Percentiles rank a stretch among this genome's conserved stretches.
phyloP scores from a whole-genome alignment of 2,797 vertebrate genomes.

The Rhincodon typus region DNA sequence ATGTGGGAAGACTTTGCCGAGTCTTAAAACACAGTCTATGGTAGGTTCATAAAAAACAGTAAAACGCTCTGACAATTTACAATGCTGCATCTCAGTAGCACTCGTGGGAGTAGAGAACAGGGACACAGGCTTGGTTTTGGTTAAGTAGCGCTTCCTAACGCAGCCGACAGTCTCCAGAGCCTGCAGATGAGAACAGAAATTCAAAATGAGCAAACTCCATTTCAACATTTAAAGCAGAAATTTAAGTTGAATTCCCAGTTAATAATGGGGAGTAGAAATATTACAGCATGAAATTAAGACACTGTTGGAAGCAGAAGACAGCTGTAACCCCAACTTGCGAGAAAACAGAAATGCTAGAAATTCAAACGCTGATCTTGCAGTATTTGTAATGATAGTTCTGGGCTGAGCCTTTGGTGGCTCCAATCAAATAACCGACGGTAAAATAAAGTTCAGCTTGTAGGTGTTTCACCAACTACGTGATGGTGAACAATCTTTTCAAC shows the following conservation, averaged over 20 bases:
- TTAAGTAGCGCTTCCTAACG: conserved; percentile 59
- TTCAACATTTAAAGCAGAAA: not conserved
- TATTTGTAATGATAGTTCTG: not conserved
- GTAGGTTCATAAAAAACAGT: conserved; percentile 75
- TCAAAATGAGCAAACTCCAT: fast-evolving
- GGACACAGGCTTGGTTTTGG: conserved; percentile 48
- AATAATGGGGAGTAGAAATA: not conserved
- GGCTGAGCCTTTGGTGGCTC: not conserved
- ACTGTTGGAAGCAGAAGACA: not conserved
- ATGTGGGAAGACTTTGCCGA: conserved; percentile 71
- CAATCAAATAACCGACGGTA: not conserved
- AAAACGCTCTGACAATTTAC: conserved; percentile 44
- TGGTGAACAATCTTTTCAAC: not conserved
- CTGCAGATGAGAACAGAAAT: conserved; percentile 51
- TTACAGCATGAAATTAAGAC: not conserved
- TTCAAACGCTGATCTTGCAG: not conserved
- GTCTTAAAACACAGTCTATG: conserved; percentile 70
- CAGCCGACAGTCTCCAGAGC: conserved; percentile 73
- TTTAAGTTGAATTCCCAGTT: not conserved
- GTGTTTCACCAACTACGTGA: not conserved
- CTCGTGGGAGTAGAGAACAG: conserved; percentile 60
- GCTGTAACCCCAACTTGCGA: not conserved
- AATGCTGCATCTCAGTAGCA: conserved; percentile 34
- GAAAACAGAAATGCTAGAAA: not conserved
- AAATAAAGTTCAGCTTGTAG: not conserved